A percentile compares a stretch with the other conserved stretches of the same genome.
Evolutionary conservation across 2,888 invertebrate species (phyloP).

Genomic region (Cosmopolites sordidus): DNA sequence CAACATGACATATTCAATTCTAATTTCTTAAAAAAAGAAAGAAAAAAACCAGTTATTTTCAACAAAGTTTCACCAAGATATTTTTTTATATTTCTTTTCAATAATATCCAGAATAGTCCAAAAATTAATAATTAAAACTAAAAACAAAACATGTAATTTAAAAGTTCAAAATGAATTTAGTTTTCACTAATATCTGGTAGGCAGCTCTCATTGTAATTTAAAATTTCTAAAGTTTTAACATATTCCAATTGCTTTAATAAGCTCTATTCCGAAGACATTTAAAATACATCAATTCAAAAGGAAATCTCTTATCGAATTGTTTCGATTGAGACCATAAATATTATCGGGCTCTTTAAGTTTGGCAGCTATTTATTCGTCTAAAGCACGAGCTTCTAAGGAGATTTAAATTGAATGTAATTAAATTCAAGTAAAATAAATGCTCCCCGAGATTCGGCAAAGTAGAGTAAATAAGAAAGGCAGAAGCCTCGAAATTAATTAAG

Average conservation of each 20-base stretch:
- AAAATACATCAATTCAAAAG: background rate
- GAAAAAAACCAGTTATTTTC: too few species aligned
- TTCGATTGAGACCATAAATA: slow-evolving; percentile 5
- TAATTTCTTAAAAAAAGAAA: too few species aligned
- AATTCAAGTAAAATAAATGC: slow-evolving; percentile 5
- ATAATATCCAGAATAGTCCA: too few species aligned
- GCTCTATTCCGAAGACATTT: background rate
- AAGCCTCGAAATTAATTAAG: background rate
- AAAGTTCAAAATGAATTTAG: too few species aligned
- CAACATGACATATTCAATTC: too few species aligned
- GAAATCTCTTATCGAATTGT: background rate
- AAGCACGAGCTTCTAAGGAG: background rate
- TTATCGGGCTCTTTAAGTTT: slow-evolving; percentile 2
- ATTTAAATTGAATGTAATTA: slow-evolving; percentile 5
- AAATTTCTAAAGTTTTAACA: too few species aligned
- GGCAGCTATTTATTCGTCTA: slow-evolving; percentile 2
- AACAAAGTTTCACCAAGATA: too few species aligned
- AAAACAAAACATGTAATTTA: too few species aligned
- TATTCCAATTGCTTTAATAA: background rate
- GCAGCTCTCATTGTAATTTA: too few species aligned
- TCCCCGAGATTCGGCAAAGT: background rate
- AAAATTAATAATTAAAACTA: too few species aligned
- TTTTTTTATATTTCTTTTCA: too few species aligned
- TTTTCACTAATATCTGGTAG: too few species aligned
- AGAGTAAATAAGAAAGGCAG: background rate